A percentile compares a stretch with the other conserved stretches of the same genome.
phyloP scores from a whole-genome alignment of 1,140 invertebrate species.

The Manduca sexta region DNA sequence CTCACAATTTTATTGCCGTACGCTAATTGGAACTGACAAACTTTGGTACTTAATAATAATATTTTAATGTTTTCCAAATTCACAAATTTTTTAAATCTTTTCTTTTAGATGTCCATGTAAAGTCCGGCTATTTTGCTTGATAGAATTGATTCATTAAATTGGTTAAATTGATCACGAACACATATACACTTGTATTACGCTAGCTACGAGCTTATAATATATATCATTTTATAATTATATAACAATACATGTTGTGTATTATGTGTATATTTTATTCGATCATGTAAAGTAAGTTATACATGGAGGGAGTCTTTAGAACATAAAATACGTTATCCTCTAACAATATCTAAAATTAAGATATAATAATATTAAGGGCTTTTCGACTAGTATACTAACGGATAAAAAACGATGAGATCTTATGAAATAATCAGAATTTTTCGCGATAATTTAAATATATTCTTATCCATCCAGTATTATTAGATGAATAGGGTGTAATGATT shows the following conservation, averaged over 20 bases:
- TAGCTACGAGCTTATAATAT: constrained; percentile 40
- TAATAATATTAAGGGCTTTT: constrained; percentile 69
- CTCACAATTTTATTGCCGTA: constrained; percentile 18
- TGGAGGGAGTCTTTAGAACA: constrained; percentile 35
- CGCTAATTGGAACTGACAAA: no score
- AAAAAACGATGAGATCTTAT: constrained; percentile 61
- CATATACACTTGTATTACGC: constrained; percentile 10
- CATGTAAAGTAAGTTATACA: constrained; percentile 37
- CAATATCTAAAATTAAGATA: constrained; percentile 55
- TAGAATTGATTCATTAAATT: background rate
- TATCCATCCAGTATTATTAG: constrained; percentile 72
- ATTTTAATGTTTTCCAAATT: no score
- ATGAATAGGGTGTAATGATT: constrained; percentile 57
- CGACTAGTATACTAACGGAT: constrained; percentile 62
- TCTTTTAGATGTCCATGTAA: no score
- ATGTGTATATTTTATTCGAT: constrained; percentile 29
- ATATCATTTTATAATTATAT: constrained; percentile 32
- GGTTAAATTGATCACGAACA: background rate
- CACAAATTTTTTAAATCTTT: no score
- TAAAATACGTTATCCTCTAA: constrained; percentile 48
- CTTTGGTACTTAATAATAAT: no score
- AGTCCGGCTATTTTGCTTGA: no score
- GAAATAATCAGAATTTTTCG: constrained; percentile 64
- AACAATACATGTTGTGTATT: constrained; percentile 21
- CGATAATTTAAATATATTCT: constrained; percentile 61